Evolutionary conservation across 2,797 vertebrate genomes (phyloP).

Genomic region (Melanotaenia maccullochi): DNA sequence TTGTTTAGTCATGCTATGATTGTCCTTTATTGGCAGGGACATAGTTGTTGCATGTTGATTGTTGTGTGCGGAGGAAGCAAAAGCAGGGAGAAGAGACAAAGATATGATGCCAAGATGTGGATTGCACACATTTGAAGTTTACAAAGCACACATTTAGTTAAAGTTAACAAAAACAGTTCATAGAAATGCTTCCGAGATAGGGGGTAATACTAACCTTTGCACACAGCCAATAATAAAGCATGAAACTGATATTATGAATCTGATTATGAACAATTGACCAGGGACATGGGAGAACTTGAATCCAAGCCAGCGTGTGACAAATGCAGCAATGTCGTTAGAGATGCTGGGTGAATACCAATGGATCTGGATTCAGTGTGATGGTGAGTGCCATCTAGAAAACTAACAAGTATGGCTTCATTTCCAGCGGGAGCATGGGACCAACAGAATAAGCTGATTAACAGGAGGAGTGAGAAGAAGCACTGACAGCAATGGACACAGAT

Average conservation of each 20-base stretch:
- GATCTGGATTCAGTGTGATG: slow-evolving; percentile 46
- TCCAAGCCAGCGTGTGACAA: slow-evolving; percentile 51
- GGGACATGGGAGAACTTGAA: slow-evolving; percentile 39
- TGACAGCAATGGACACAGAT: slow-evolving; percentile 41
- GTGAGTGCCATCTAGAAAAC: slow-evolving; percentile 38
- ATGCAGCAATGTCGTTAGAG: slow-evolving; percentile 45
- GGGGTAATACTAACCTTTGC: slow-evolving; percentile 27
- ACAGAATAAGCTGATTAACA: slow-evolving; percentile 69
- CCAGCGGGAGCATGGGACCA: slow-evolving; percentile 45
- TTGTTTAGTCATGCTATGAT: slow-evolving; percentile 63
- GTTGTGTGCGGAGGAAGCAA: slow-evolving; percentile 34
- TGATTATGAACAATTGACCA: slow-evolving; percentile 57
- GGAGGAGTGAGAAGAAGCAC: slow-evolving; percentile 49
- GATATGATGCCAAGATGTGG: slow-evolving; percentile 57
- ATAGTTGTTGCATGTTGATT: slow-evolving; percentile 57
- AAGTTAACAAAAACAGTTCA: slow-evolving; percentile 1
- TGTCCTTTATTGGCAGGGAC: slow-evolving; percentile 58
- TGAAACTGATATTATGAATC: slow-evolving; percentile 34
- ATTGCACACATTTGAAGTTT: slow-evolving; percentile 36
- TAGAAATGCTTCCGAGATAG: slow-evolving; percentile 15
- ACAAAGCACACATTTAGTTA: slow-evolving; percentile 15
- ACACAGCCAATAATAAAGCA: slow-evolving; percentile 24
- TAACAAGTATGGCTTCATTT: slow-evolving; percentile 46
- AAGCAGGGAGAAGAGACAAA: slow-evolving; percentile 38
- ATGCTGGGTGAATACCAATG: slow-evolving; percentile 61